Evolutionary conservation across 2,797 vertebrate species (phyloP).

Genomic region (Chelon auratus): DNA sequence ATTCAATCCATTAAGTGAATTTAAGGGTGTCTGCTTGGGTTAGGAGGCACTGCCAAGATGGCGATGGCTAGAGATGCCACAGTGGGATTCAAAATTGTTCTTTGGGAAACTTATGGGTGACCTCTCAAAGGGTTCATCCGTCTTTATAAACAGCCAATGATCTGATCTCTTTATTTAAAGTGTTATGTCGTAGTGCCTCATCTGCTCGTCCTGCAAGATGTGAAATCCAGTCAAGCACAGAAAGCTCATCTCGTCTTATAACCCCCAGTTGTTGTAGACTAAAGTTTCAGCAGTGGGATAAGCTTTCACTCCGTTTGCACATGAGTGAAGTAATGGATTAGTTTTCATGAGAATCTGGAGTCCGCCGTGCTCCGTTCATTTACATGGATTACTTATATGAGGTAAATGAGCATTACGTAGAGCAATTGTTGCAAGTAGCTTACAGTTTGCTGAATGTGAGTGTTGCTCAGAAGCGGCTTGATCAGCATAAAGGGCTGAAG

Average conservation of each 20-base stretch:
- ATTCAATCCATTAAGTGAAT: no score
- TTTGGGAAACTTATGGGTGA: no score
- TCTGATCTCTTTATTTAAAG: no score
- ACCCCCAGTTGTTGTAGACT: constrained; percentile 17
- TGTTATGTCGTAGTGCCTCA: background rate
- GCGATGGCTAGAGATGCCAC: no score
- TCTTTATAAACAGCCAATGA: no score
- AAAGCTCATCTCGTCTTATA: background rate
- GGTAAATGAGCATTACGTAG: constrained; percentile 5
- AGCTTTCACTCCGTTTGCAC: constrained; percentile 26
- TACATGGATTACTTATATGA: background rate
- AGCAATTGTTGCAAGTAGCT: constrained; percentile 30
- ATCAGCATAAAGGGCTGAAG: constrained; percentile 22
- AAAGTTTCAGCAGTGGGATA: constrained; percentile 41
- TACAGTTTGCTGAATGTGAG: constrained; percentile 19
- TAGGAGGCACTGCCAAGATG: no score
- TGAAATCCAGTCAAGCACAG: constrained; percentile 59
- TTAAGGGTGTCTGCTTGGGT: no score
- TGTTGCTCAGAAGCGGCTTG: constrained; percentile 40
- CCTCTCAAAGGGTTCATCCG: no score
- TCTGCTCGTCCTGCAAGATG: constrained; percentile 7
- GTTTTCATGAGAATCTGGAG: constrained; percentile 6
- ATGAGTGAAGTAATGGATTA: constrained; percentile 18
- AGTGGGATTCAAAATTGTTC: no score
- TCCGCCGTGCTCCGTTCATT: no score